These are phyloP conservation scores for Galeruca laticollis DNA, from an alignment of 2,888 invertebrate species.

Conservation along the genomic window DNA sequence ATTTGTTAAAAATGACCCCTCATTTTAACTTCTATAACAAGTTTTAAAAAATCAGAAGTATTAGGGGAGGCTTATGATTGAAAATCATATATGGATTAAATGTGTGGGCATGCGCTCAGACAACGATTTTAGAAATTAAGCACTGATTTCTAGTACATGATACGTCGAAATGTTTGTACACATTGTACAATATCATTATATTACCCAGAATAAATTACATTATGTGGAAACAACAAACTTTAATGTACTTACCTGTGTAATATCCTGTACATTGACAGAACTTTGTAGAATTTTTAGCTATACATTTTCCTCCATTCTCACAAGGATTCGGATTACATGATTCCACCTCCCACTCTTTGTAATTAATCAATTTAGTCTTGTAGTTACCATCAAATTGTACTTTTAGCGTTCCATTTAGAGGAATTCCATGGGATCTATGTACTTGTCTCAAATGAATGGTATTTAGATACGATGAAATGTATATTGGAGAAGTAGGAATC, in stretches of 20 bases:
- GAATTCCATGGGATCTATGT: constrained; percentile 66
- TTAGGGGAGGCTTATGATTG: too few species aligned
- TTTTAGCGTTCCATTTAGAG: constrained; percentile 73
- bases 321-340: constrained; percentile 83
- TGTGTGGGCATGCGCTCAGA: too few species aligned
- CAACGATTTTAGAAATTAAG: too few species aligned
- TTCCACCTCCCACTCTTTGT: constrained; percentile 73
- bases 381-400: constrained; percentile 76
- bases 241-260: constrained; percentile 74
- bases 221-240: neutral
- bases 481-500: constrained; percentile 65
- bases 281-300: constrained; percentile 70
- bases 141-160: too few species aligned
- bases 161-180: too few species aligned
- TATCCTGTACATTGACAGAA: constrained; percentile 79
- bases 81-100: too few species aligned
- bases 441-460: constrained; percentile 73
- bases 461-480: constrained; percentile 78
- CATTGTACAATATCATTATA: too few species aligned
- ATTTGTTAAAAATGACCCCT: too few species aligned
- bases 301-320: constrained; percentile 77
- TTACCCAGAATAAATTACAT: too few species aligned
- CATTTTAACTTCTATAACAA: too few species aligned
- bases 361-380: constrained; percentile 73
- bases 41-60: too few species aligned